Base-by-base conservation (phyloP, 2,113 vertebrate genomes). In the Pionites leucogaster region DNA sequence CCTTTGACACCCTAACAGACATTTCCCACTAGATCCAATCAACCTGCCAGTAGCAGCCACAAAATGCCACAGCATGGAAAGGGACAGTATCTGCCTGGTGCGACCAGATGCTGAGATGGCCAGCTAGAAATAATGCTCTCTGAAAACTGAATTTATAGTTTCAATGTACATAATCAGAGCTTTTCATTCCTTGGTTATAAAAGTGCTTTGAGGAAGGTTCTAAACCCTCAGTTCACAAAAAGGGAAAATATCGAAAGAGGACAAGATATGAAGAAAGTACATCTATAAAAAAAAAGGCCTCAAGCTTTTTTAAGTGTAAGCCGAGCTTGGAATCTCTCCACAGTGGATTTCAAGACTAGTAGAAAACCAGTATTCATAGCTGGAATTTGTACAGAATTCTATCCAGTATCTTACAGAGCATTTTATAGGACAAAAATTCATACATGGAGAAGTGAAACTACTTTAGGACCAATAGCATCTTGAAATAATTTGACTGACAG, bases 201-300 rank as follows among this genome's bases (percentile, higher is more conserved):
- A 97, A 97, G 94, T 93, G 87, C 94, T 93, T 95, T 16, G 69
- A 96, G 74, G 52, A 94, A 96, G 44, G 68, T 77, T 94, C 39
- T 75, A 78, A 87, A 80, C 53, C 22, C 84, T 91, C 79, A 52
- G 69, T 53, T 94, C 88, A 92, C 69, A 74, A 74, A 87, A 87
- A 88, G 82, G 94, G 71, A 78, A 67, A 95, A 82, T 92, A 96
- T 50, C 60, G 46, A 79, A 93, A 89, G 82, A 70, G 27, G 82
- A 95, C 37, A 78, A 89, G 88, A 83, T 63, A 86, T 24, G 85
- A 93, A 69, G 68, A 59, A 89, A 57, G 31, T 77, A 5, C 70
- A 27, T 59, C 7, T 52, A 75, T 57, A 47, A 22, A 44, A 41
- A 49, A 88, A 85, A 86, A 92, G 80, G 82, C 77, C 76, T 95